phyloP scores from a whole-genome alignment of 1,140 invertebrate species.

The Helicoverpa armigera region DNA sequence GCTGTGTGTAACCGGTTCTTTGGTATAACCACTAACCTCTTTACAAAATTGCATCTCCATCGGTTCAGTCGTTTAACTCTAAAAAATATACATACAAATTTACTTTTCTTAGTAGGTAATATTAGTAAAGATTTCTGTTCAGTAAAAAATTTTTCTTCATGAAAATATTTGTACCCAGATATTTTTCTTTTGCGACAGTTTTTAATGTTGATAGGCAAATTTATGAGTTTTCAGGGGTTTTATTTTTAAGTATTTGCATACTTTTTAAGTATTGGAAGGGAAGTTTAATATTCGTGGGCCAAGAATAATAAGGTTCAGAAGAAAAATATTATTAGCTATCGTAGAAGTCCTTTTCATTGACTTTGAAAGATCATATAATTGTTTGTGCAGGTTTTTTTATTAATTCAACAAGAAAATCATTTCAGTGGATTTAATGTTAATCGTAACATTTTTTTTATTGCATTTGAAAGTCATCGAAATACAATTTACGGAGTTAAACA shows the following conservation, averaged over 20 bases:
- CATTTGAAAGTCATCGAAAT: too few relatives aligned
- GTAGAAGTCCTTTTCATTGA: neutral
- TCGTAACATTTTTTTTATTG: too few relatives aligned
- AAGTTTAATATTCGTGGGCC: neutral
- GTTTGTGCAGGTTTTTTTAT: too few relatives aligned
- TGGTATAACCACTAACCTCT: too few relatives aligned
- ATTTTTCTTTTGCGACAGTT: neutral
- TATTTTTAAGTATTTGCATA: slow-evolving; percentile 29
- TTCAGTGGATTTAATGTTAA: too few relatives aligned
- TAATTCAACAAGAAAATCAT: too few relatives aligned
- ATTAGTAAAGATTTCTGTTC: neutral
- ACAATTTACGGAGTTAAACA: too few relatives aligned
- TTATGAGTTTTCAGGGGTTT: neutral
- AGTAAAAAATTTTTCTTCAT: neutral
- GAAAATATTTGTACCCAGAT: neutral
- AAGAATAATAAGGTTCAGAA: neutral
- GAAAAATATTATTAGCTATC: neutral
- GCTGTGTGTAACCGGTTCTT: too few relatives aligned
- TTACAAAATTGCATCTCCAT: too few relatives aligned
- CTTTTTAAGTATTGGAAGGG: neutral
- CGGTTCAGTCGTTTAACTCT: too few relatives aligned
- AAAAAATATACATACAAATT: too few relatives aligned
- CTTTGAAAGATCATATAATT: neutral
- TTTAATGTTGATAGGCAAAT: neutral
- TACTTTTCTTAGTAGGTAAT: too few relatives aligned